Conservation (phyloP, 2,888 invertebrate genomes). For the Taenaris catops region DNA sequence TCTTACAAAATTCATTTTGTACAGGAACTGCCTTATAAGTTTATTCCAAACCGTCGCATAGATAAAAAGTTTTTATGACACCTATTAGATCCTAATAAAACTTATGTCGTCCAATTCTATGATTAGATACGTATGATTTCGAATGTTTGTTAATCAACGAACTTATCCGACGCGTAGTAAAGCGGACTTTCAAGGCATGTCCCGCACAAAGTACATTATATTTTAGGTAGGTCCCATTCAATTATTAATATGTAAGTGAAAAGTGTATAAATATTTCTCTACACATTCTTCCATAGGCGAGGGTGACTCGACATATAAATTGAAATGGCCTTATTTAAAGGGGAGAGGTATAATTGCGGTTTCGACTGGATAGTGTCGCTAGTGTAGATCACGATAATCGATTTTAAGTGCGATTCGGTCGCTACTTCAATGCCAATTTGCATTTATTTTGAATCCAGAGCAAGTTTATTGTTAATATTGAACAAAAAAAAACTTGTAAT, state of each 20-base stretch:
- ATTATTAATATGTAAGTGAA: constrained; percentile 69
- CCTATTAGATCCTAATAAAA: no score
- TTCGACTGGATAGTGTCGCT: constrained; percentile 51
- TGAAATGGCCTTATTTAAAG: constrained; percentile 65
- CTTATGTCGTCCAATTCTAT: no score
- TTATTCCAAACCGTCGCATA: no score
- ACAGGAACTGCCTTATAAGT: constrained; percentile 1
- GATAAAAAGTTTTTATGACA: no score
- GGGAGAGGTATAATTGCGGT: constrained; percentile 28
- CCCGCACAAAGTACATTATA: constrained; percentile 33
- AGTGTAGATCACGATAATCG: constrained; percentile 45
- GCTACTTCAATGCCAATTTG: constrained; percentile 30
- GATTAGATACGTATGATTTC: no score
- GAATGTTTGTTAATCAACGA: no score
- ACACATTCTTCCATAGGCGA: constrained; percentile 58
- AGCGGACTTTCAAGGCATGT: constrained; percentile 2
- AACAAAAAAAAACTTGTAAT: no score
- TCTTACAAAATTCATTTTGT: background rate
- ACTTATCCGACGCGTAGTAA: background rate
- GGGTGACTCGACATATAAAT: constrained; percentile 40
- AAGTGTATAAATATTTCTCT: constrained; percentile 69
- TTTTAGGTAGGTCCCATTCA: constrained; percentile 74
- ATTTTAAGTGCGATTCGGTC: constrained; percentile 39
- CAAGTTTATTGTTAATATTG: constrained; percentile 5
- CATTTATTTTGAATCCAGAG: constrained; percentile 23